A percentile compares a stretch with the other conserved stretches of the same genome.
phyloP scores from a whole-genome alignment of 64 coral and sea anemone genomes.

The Catalaphyllia jardinei region DNA sequence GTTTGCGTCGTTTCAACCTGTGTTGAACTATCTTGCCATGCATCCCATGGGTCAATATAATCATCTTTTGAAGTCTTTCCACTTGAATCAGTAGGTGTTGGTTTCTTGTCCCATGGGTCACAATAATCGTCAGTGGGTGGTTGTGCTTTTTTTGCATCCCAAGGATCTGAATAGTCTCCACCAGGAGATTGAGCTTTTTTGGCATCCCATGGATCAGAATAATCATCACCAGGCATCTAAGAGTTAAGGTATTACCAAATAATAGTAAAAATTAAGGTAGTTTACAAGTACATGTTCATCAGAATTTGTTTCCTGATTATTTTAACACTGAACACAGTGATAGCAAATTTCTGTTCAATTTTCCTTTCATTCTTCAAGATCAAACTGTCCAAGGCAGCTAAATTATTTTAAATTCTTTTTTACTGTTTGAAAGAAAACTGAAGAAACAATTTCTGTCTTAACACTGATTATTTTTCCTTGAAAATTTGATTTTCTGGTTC shows the following conservation, averaged over 20 bases:
- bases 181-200: neutral
- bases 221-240: constrained; percentile 58
- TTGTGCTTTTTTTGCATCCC: constrained; percentile 33
- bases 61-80: constrained; percentile 67
- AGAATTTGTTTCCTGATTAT: no score
- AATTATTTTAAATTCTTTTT: no score
- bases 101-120: constrained; percentile 78
- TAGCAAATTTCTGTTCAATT: no score
- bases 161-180: constrained; percentile 32
- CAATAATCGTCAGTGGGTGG: constrained; percentile 56
- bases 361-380: no score
- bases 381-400: no score
- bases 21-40: constrained; percentile 18
- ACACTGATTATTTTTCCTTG: no score
- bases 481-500: no score
- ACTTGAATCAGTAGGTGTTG: neutral
- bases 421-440: no score
- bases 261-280: neutral
- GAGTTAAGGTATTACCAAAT: neutral
- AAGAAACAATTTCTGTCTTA: no score
- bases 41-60: constrained; percentile 90
- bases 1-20: neutral
- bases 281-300: no score
- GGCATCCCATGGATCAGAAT: constrained; percentile 75
- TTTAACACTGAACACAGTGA: no score